Evolutionary conservation across 2,113 vertebrate species (phyloP).

Genomic region (Chloropsis hardwickii): DNA sequence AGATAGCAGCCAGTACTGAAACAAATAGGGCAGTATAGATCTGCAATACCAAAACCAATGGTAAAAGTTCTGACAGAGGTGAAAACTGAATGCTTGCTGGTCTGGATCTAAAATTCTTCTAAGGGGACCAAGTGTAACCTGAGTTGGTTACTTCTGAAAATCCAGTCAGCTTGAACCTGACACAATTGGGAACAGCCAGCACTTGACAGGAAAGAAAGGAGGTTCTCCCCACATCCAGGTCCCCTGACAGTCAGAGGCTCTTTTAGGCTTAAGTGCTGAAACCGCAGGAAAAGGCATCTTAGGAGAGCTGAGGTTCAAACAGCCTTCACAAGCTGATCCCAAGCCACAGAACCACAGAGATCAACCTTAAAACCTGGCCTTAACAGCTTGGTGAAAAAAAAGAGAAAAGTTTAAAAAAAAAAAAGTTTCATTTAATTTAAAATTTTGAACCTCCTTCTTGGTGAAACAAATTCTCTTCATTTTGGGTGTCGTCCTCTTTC

Average conservation of each 20-base stretch:
- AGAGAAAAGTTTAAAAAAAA: background rate
- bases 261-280: background rate
- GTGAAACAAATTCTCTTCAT: background rate
- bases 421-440: background rate
- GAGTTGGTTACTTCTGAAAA: background rate
- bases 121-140: background rate
- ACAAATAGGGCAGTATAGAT: background rate
- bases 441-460: background rate
- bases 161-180: background rate
- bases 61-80: background rate
- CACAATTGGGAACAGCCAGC: background rate
- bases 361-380: background rate
- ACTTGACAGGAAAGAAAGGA: background rate
- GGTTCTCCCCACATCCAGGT: accelerated
- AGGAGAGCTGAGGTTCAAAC: background rate
- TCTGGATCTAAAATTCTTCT: background rate
- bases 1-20: background rate
- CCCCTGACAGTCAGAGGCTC: background rate
- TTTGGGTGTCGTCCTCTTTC: background rate
- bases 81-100: background rate
- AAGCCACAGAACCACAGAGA: background rate
- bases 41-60: background rate
- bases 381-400: background rate
- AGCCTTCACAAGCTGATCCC: background rate
- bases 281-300: background rate